Conservation (phyloP, 2,113 vertebrate species). For the Ptyas mucosa region DNA sequence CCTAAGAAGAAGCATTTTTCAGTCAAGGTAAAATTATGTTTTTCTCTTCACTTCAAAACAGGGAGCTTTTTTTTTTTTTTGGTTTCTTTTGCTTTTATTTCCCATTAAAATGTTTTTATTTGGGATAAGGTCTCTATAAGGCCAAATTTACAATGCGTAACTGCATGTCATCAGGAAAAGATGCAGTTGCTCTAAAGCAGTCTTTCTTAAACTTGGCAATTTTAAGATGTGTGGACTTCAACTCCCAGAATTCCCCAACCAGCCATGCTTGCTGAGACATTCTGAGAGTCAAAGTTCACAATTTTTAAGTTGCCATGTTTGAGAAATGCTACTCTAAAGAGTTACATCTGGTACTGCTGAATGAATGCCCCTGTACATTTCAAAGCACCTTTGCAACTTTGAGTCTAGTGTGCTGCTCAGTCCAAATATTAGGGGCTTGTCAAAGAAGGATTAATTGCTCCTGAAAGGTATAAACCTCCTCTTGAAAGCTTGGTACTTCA, state of each 20-base stretch:
- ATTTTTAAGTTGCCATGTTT: not conserved
- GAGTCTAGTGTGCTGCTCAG: not conserved
- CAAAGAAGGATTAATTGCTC: not conserved
- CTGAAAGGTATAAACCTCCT: not conserved
- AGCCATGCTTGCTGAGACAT: not conserved
- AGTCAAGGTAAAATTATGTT: constrained; percentile 71
- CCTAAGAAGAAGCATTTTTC: constrained; percentile 72
- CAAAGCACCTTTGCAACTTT: not conserved
- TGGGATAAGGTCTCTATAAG: constrained; percentile 22
- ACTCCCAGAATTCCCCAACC: not conserved
- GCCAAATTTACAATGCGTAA: not conserved
- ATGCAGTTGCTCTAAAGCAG: not conserved
- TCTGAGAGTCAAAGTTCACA: not conserved
- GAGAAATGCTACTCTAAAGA: not conserved
- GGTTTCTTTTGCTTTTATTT: constrained; percentile 20
- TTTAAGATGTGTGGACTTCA: not conserved
- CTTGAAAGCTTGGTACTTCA: not conserved
- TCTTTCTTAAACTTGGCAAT: not conserved
- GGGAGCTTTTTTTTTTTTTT: not conserved
- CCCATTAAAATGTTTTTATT: constrained; percentile 25
- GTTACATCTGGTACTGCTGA: not conserved
- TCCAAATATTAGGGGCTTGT: not conserved
- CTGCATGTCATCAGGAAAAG: not conserved
- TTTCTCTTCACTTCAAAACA: constrained; percentile 21
- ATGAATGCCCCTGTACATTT: not conserved